Conservation (phyloP, 2,888 invertebrate genomes). For the Clepsis dumicolana region DNA sequence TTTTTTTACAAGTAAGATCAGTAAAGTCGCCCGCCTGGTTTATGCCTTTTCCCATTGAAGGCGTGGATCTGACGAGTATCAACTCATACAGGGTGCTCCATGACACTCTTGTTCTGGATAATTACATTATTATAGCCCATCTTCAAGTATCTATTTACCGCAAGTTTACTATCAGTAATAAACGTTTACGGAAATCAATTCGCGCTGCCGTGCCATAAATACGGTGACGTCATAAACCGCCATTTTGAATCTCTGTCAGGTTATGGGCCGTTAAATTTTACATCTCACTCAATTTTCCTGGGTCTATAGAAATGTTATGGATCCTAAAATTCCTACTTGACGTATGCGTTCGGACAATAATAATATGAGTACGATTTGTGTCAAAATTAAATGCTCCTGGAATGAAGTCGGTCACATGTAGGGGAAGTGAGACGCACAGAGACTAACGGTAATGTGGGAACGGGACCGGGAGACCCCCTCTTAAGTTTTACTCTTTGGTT, state of each 20-base stretch:
- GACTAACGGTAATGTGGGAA: no score
- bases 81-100: neutral
- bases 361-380: neutral
- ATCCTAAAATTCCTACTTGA: constrained; percentile 26
- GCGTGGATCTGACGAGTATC: no score
- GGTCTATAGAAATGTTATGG: constrained; percentile 27
- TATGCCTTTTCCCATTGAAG: no score
- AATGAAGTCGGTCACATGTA: no score
- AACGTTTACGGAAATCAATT: constrained; percentile 41
- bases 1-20: no score
- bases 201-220: constrained; percentile 30
- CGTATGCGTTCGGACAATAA: constrained; percentile 5
- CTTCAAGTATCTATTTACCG: constrained; percentile 17
- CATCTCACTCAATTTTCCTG: constrained; percentile 33
- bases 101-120: neutral
- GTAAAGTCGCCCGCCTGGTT: no score
- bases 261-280: constrained; percentile 39
- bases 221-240: constrained; percentile 37
- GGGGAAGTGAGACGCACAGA: no score
- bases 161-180: constrained; percentile 35
- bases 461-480: no score
- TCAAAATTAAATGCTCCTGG: no score
- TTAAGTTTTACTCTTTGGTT: no score
- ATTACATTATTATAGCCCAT: neutral
- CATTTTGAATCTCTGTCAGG: constrained; percentile 39